A percentile compares a stretch with the other conserved stretches of the same genome.
Conservation (phyloP, 1,140 invertebrate genomes). For the Platyscapa corneri region DNA sequence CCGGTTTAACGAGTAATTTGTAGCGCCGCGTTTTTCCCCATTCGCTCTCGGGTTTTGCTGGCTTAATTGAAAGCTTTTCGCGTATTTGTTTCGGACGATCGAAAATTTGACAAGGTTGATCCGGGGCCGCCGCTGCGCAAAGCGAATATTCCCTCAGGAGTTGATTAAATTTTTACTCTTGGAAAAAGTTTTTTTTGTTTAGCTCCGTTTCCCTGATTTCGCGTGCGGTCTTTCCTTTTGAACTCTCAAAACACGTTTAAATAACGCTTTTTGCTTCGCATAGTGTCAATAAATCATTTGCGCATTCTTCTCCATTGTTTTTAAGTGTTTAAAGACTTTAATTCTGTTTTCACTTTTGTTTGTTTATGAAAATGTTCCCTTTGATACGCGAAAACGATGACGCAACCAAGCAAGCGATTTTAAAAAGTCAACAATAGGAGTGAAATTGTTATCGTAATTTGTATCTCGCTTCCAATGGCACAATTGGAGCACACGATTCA, state of each 20-base stretch:
- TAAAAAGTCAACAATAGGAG: no score
- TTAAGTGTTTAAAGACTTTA: no score
- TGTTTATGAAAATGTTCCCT: no score
- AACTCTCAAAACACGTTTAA: background rate
- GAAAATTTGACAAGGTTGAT: slow-evolving; percentile 13
- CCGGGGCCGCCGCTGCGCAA: background rate
- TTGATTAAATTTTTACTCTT: slow-evolving; percentile 12
- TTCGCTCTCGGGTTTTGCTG: background rate
- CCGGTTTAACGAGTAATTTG: slow-evolving; percentile 40
- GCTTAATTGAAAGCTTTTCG: slow-evolving; percentile 25
- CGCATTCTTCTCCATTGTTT: no score
- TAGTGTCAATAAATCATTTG: no score
- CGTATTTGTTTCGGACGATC: background rate
- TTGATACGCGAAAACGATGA: no score
- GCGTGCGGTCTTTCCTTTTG: background rate
- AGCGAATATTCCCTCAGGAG: background rate
- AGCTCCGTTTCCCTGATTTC: background rate
- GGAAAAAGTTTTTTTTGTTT: background rate
- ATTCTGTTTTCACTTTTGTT: no score
- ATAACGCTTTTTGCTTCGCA: background rate
- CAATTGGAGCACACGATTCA: background rate
- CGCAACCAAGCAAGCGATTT: no score
- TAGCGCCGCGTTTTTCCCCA: background rate
- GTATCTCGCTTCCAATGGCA: background rate
- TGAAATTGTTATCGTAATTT: background rate